Evolutionary conservation across 1,140 invertebrate species (phyloP).

Genomic region (Rhopalosiphum padi): DNA sequence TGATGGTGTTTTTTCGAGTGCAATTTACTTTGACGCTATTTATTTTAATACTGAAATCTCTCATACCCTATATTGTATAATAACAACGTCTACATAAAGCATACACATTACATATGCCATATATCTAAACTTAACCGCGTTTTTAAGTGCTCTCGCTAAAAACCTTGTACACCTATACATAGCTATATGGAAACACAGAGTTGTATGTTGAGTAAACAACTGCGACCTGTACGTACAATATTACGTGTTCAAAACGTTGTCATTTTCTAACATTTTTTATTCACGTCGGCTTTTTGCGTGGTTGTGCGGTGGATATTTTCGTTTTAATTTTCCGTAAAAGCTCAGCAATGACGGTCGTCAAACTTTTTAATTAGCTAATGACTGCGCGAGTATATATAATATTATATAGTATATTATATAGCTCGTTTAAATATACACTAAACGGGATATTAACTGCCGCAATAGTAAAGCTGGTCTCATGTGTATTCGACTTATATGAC

Average conservation of each 20-base stretch:
- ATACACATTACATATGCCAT: not conserved
- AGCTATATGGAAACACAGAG: not conserved
- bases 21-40: conserved; percentile 9
- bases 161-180: not conserved
- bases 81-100: not conserved
- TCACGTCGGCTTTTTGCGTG: not conserved
- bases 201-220: not conserved
- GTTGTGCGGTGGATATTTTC: not conserved
- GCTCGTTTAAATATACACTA: not conserved
- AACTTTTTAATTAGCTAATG: not conserved
- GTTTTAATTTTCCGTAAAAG: not conserved
- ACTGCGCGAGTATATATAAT: not conserved
- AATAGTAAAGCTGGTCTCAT: not conserved
- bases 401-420: not conserved
- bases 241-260: not conserved
- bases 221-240: not conserved
- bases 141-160: conserved; percentile 5
- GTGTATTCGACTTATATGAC: not conserved
- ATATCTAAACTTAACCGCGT: not conserved
- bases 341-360: not conserved
- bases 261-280: not conserved
- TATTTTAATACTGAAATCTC: not conserved
- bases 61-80: not conserved
- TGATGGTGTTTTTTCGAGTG: not conserved
- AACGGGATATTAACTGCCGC: not conserved